Evolutionary conservation across 2,888 invertebrate genomes (phyloP).

Genomic region (Agriopis marginaria): DNA sequence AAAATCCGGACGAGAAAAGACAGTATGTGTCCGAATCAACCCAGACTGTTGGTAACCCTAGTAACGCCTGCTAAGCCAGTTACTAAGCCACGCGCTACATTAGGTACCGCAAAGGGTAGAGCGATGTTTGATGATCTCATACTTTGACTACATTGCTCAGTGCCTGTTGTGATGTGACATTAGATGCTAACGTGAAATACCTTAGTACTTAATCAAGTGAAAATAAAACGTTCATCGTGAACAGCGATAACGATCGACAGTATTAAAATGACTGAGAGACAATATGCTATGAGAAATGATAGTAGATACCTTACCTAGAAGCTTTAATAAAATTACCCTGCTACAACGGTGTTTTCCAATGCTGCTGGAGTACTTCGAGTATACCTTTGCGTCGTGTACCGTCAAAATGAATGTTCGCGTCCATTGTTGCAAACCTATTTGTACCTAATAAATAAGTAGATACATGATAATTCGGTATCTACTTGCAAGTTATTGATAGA

Average conservation of each 20-base stretch:
- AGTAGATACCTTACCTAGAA: neutral
- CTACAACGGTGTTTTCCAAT: neutral
- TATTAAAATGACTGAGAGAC: neutral
- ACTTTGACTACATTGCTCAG: slow-evolving; percentile 12
- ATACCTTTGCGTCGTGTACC: slow-evolving; percentile 1
- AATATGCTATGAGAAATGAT: neutral
- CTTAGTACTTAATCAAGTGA: neutral
- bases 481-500: slow-evolving; percentile 20
- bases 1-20: neutral
- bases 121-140: slow-evolving; percentile 17
- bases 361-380: neutral
- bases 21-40: neutral
- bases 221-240: neutral
- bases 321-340: neutral
- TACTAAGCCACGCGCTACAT: neutral
- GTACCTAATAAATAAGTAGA: slow-evolving; percentile 4
- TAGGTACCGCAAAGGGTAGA: slow-evolving; percentile 1
- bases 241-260: slow-evolving; percentile 2
- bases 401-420: slow-evolving; percentile 32
- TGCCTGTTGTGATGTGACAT: slow-evolving; percentile 21
- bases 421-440: slow-evolving; percentile 19
- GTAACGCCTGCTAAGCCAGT: neutral
- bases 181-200: slow-evolving; percentile 38
- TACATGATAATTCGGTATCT: slow-evolving; percentile 2
- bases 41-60: neutral